Base-by-base conservation (phyloP, 2,888 invertebrate species). In the Drosophila mimica region DNA sequence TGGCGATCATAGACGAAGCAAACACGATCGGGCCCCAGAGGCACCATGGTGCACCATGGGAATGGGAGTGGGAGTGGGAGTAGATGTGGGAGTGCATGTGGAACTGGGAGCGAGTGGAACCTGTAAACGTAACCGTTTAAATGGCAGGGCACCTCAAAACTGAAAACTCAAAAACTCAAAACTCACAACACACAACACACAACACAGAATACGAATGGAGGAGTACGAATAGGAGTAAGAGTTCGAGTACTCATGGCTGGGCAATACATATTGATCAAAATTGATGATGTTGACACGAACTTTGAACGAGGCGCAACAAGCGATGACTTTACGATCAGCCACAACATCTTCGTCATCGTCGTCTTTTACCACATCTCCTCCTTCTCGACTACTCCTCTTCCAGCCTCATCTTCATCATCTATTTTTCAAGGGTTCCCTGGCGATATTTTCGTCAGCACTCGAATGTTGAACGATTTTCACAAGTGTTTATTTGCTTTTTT, bases 231-330 rank as follows among this genome's bases (percentile, higher is more conserved):
- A 38, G 7, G 36, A 38, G 33, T 48, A 36, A 33, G 17, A 68
- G 67, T 31, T 40, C n/a, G 60, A 68, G 54, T 65, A 77, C 73
- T 79, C 67, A 64, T 67, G 71, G 70, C 70, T 75, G 49, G 81
- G 71, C 81, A 81, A 78, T 88, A 85, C 89, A 80, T 86, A 84
- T 81, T 90, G 88, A 90, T 88, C 87, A 88, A 88, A 88, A 90
- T 88, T 88, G 90, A 88, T 88, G 90, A 88, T 86, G 89, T 88
- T 90, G 90, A 88, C 88, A 88, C 88, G 88, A 88, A 89, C 88
- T 88, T 80, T 90, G 89, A 86, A 88, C 90, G 86, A 84, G 74
- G 74, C 80, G 57, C 73, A 78, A 78, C 74, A 67, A 83, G 70
- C 79, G 74, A 77, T 81, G 70, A 81, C 78, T 81, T 74, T 70